These are phyloP conservation scores for Halictus quadricinctus DNA, from an alignment of 2,888 invertebrate genomes.

Conservation along the genomic window DNA sequence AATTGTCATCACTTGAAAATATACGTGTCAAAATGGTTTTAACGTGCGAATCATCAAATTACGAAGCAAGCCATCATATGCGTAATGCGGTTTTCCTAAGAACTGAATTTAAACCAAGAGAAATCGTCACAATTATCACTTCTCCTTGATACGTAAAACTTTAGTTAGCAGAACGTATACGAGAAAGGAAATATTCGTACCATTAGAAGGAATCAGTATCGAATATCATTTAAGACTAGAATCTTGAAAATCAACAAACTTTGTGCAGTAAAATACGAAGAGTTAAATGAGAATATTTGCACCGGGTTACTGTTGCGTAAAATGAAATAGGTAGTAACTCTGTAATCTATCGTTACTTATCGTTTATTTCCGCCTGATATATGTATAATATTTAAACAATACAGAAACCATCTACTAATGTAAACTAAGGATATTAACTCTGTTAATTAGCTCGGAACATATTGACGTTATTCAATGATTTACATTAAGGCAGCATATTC, in stretches of 20 bases:
- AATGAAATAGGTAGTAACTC: background rate
- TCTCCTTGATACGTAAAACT: no score
- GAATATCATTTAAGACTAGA: no score
- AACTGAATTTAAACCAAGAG: background rate
- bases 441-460: background rate
- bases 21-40: background rate
- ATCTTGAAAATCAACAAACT: background rate
- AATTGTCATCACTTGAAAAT: no score
- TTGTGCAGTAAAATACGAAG: background rate
- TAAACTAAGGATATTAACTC: background rate
- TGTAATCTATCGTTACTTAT: background rate
- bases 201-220: no score
- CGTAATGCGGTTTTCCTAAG: background rate
- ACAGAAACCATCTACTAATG: background rate
- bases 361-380: background rate
- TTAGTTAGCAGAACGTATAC: no score
- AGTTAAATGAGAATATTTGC: background rate
- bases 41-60: background rate
- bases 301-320: background rate
- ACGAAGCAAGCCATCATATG: background rate
- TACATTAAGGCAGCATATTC: background rate
- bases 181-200: no score
- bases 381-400: background rate
- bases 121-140: background rate
- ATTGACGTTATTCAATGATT: background rate